A percentile compares a stretch with the other conserved stretches of the same genome.
These are phyloP conservation scores for Melanotaenia maccullochi DNA, from an alignment of 2,797 vertebrate genomes.

Conservation along the genomic window DNA sequence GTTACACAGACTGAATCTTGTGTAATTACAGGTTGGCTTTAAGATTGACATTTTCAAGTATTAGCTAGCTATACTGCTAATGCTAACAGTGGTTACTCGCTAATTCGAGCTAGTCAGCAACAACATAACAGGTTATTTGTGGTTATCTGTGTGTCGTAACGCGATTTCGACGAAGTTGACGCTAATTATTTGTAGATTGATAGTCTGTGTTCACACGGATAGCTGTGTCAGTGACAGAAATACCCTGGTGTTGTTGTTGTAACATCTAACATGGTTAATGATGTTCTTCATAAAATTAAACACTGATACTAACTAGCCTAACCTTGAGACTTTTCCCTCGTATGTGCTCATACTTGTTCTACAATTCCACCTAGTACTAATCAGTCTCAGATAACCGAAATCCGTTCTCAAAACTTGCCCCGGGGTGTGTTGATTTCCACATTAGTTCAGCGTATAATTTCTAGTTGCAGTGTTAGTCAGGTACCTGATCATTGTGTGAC, in stretches of 20 bases:
- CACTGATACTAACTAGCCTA: neutral
- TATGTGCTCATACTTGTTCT: slow-evolving; percentile 7
- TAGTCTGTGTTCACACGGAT: neutral
- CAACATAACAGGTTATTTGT: slow-evolving; percentile 71
- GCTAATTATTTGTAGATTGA: slow-evolving; percentile 34
- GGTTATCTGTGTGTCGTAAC: slow-evolving; percentile 66
- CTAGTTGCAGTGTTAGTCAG: neutral
- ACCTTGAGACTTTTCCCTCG: slow-evolving; percentile 1
- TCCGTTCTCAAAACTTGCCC: neutral
- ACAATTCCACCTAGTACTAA: slow-evolving; percentile 7
- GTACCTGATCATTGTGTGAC: neutral
- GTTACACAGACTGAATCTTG: too few species aligned
- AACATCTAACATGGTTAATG: neutral
- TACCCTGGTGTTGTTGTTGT: slow-evolving; percentile 1
- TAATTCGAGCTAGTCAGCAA: slow-evolving; percentile 60
- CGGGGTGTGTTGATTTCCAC: slow-evolving; percentile 17
- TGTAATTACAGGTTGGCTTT: neutral
- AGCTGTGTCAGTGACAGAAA: neutral
- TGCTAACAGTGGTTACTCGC: slow-evolving; percentile 45
- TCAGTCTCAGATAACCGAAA: slow-evolving; percentile 7
- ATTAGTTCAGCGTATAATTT: slow-evolving; percentile 3
- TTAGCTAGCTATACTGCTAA: slow-evolving; percentile 40
- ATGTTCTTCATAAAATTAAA: neutral
- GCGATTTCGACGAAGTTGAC: slow-evolving; percentile 46
- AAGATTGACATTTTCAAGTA: slow-evolving; percentile 17